Percentiles rank a stretch among this genome's conserved stretches.
Evolutionary conservation across 1,140 invertebrate genomes (phyloP).

Genomic region (Zophobas atratus): DNA sequence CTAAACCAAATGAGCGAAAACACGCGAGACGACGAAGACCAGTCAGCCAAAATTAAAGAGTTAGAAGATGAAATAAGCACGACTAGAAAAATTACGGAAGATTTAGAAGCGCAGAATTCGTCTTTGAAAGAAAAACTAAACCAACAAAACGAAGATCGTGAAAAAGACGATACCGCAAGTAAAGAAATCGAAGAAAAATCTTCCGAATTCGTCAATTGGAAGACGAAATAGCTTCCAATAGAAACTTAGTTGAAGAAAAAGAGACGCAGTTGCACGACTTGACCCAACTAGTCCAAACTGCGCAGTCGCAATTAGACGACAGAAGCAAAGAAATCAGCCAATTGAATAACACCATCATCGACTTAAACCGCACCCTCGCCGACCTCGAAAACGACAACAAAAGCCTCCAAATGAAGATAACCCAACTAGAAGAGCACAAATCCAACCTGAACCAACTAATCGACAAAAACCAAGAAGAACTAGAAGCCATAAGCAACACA

Average conservation of each 20-base stretch:
- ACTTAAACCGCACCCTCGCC: slow-evolving; percentile 58
- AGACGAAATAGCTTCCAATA: not conserved
- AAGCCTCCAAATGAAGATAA: slow-evolving; percentile 49
- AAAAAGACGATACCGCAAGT: not conserved
- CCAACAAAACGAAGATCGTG: slow-evolving; percentile 13
- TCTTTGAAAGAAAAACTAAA: slow-evolving; percentile 61
- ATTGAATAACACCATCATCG: slow-evolving; percentile 58
- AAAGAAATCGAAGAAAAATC: slow-evolving; percentile 67
- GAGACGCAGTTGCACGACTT: slow-evolving; percentile 66
- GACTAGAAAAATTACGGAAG: slow-evolving; percentile 48
- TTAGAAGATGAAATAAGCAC: slow-evolving; percentile 51
- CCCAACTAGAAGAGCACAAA: slow-evolving; percentile 46
- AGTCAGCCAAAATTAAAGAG: slow-evolving; percentile 44
- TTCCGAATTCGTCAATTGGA: not conserved
- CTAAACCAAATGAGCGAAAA: not conserved
- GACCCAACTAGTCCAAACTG: slow-evolving; percentile 54
- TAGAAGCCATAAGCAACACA: slow-evolving; percentile 47
- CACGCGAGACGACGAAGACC: not conserved
- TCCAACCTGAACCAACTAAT: slow-evolving; percentile 39
- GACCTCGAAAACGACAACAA: slow-evolving; percentile 59
- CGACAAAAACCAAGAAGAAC: slow-evolving; percentile 44
- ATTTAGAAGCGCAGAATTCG: too few species aligned
- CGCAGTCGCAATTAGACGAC: slow-evolving; percentile 55
- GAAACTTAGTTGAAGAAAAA: slow-evolving; percentile 64
- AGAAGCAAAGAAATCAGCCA: slow-evolving; percentile 55